Conservation (phyloP, 2,113 vertebrate species). For the Dissostichus mawsoni region DNA sequence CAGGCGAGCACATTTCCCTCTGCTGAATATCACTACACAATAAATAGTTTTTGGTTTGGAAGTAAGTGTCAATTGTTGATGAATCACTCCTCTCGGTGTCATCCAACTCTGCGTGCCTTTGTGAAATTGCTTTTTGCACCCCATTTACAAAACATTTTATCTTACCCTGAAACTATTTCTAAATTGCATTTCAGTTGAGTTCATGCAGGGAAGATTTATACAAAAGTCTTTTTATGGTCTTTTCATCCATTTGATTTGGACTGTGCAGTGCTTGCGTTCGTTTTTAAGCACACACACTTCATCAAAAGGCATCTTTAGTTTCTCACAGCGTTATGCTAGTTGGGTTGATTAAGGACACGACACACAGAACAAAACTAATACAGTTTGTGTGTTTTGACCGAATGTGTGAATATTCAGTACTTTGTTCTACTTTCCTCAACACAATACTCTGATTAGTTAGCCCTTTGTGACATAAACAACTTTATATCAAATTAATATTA, state of each 20-base stretch:
- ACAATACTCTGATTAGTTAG: background rate
- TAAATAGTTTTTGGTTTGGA: slow-evolving; percentile 53
- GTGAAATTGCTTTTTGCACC: slow-evolving; percentile 68
- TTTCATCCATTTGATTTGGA: slow-evolving; percentile 60
- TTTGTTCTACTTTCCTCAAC: background rate
- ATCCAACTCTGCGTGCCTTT: slow-evolving; percentile 46
- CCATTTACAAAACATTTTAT: slow-evolving; percentile 63
- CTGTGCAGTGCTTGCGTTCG: slow-evolving; percentile 47
- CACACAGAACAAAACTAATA: background rate
- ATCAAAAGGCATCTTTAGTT: slow-evolving; percentile 30
- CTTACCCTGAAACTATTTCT: slow-evolving; percentile 58
- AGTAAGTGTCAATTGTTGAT: slow-evolving; percentile 60
- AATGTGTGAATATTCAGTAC: background rate
- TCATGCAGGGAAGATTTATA: slow-evolving; percentile 42
- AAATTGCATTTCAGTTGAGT: slow-evolving; percentile 62
- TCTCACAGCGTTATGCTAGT: slow-evolving; percentile 10
- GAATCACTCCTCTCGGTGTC: slow-evolving; percentile 59
- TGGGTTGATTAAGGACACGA: slow-evolving; percentile 2
- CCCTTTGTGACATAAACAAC: background rate
- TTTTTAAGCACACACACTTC: slow-evolving; percentile 41
- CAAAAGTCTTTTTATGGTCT: slow-evolving; percentile 49
- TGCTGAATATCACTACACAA: slow-evolving; percentile 56
- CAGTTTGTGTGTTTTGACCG: background rate
- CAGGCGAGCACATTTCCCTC: slow-evolving; percentile 62
- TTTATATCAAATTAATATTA: background rate